Evolutionary conservation across 2,113 vertebrate genomes (phyloP).

Genomic region (Clarias gariepinus): DNA sequence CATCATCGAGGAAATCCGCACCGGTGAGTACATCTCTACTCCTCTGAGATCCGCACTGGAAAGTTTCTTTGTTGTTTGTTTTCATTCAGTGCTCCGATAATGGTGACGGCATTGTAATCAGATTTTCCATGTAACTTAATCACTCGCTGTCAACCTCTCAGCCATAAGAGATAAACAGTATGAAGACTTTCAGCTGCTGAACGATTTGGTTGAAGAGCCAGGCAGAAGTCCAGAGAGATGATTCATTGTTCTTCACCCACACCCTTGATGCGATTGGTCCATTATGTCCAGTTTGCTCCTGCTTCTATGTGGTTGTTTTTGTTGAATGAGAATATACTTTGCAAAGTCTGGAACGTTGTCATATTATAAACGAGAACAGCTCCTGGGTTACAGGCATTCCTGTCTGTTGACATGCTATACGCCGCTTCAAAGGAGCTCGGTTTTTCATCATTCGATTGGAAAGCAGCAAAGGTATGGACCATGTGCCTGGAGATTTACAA

Average conservation of each 20-base stretch:
- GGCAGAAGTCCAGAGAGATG: too few relatives aligned
- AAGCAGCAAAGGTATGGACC: background rate
- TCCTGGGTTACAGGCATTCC: background rate
- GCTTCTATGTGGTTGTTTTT: background rate
- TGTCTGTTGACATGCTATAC: background rate
- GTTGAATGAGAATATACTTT: background rate
- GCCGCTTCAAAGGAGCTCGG: background rate
- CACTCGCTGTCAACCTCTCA: background rate
- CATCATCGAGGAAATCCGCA: constrained; percentile 90
- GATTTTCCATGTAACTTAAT: background rate
- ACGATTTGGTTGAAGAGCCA: background rate
- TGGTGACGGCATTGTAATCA: background rate
- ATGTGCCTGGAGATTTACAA: background rate
- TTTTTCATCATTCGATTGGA: background rate
- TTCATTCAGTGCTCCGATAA: background rate
- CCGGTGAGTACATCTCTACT: constrained; percentile 71
- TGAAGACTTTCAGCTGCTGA: background rate
- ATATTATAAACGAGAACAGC: background rate
- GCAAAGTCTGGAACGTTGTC: background rate
- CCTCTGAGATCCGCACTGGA: too few relatives aligned
- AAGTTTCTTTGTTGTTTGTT: background rate
- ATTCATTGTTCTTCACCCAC: background rate
- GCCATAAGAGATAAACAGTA: background rate
- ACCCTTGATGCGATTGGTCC: background rate
- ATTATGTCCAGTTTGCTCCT: background rate